Percentiles rank a stretch among this genome's conserved stretches.
phyloP scores from a whole-genome alignment of 2,797 vertebrate genomes.

The Gadopsis bispinosus region DNA sequence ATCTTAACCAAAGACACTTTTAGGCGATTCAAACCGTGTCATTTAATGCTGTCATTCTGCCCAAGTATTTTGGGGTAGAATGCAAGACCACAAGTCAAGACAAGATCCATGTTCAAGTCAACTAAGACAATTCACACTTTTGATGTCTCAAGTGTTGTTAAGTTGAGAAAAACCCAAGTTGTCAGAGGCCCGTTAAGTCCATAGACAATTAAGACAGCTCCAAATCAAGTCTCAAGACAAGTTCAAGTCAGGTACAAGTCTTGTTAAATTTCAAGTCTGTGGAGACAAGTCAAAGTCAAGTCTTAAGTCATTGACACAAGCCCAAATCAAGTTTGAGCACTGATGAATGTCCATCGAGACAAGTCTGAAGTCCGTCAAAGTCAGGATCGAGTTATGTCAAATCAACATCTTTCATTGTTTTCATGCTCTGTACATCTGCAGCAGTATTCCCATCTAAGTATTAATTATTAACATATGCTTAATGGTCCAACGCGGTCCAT shows the following conservation, averaged over 20 bases:
- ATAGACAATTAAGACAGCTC: not conserved
- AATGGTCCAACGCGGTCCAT: conserved; percentile 33
- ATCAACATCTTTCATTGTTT: conserved; percentile 23
- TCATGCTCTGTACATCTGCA: not conserved
- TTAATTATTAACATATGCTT: conserved; percentile 53
- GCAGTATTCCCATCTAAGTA: conserved; percentile 11
- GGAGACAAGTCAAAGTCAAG: not conserved
- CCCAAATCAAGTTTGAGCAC: not conserved
- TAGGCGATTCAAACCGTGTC: not conserved
- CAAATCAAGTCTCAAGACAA: not conserved
- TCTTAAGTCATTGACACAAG: not conserved
- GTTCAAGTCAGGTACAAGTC: not conserved
- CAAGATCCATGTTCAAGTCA: not conserved
- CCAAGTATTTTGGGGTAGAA: not conserved
- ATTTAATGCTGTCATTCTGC: no score
- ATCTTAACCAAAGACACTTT: not conserved
- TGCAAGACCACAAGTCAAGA: not conserved
- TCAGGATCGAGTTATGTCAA: not conserved
- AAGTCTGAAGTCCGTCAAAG: not conserved
- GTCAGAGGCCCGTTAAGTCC: not conserved
- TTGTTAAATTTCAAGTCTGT: not conserved
- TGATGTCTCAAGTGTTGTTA: not conserved
- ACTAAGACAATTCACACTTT: not conserved
- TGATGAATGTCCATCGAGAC: not conserved
- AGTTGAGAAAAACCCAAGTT: not conserved